Base-by-base conservation (phyloP, 2,113 vertebrate genomes). In the Myodes glareolus region DNA sequence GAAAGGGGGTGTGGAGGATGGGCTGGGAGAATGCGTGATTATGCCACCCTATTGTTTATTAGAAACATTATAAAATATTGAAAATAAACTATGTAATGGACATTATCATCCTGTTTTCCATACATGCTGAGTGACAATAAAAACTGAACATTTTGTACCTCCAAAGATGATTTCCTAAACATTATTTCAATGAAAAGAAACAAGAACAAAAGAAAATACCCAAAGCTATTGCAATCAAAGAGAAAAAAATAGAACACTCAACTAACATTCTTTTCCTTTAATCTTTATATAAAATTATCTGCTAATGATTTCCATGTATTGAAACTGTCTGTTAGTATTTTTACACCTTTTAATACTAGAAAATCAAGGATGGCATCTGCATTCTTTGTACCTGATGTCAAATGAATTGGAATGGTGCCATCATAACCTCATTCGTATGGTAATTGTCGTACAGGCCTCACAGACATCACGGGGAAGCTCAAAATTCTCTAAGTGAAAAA, bases 141-240 rank as follows among this genome's bases (percentile, higher is more conserved):
- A 89, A 36, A 58, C 7, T 72, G 19, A 63, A 88, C 13, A 63
- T 84, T 91, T 75, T 96, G 42, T 31, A 90, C 55, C 81, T 87
- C 91, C 16, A 91, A 86, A 36, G 19, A 67, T 82, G 78, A 95
- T 85, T 94, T 61, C 97, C 94, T 67, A 88, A 94, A 84, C 14
- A 68, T 5, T 90, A 85, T 93, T 97, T 97, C 86, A 97, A 96
- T 93, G 94, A 96, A 97, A 98, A 95, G 7, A 80, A 96, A 82
- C 5, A 14, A 63, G 19, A 94, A 25, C n/a, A 63, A 86, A 47
- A 13, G 7, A 89, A 94, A 94, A 9, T 17, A 85, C 29, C 88
- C 58, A 87, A 88, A 76, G 9, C 16, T 88, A 90, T 81, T 67
- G 39, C 31, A 95, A 90, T 77, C 27, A 90, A 94, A 77, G 11